These are phyloP conservation scores for Euleptes europaea DNA, from an alignment of 2,113 vertebrate species.

Conservation along the genomic window DNA sequence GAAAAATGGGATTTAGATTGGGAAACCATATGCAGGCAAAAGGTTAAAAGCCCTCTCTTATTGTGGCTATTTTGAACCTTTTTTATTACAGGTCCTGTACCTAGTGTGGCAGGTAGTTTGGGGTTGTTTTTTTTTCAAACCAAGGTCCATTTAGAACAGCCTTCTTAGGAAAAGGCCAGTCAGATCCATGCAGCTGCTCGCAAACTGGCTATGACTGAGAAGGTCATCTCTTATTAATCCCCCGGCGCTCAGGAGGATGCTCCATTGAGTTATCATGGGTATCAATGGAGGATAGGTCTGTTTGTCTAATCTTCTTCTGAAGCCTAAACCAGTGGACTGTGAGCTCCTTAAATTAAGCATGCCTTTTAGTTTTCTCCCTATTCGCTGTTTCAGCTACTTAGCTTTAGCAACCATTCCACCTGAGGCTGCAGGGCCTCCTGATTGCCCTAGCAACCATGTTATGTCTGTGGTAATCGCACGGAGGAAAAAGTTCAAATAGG, in stretches of 20 bases:
- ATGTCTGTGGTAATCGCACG: no score
- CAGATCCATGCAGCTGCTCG: not conserved
- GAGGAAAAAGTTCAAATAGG: no score
- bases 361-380: no score
- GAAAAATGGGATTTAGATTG: no score
- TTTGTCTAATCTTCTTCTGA: not conserved
- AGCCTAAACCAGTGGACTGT: not conserved
- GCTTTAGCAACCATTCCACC: not conserved
- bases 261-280: not conserved
- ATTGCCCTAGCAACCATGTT: no score
- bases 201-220: not conserved
- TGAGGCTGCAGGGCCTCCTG: no score
- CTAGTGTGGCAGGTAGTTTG: no score
- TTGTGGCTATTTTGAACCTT: no score
- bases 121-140: not conserved
- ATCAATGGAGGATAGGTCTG: not conserved
- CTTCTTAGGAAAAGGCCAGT: not conserved
- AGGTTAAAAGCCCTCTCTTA: no score
- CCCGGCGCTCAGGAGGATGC: not conserved
- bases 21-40: no score
- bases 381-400: not conserved
- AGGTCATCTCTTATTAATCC: not conserved
- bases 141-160: not conserved
- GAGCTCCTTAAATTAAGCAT: not conserved
- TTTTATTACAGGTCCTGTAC: no score